Evolutionary conservation across 2,888 invertebrate genomes (phyloP).

Genomic region (Allygus modestus): DNA sequence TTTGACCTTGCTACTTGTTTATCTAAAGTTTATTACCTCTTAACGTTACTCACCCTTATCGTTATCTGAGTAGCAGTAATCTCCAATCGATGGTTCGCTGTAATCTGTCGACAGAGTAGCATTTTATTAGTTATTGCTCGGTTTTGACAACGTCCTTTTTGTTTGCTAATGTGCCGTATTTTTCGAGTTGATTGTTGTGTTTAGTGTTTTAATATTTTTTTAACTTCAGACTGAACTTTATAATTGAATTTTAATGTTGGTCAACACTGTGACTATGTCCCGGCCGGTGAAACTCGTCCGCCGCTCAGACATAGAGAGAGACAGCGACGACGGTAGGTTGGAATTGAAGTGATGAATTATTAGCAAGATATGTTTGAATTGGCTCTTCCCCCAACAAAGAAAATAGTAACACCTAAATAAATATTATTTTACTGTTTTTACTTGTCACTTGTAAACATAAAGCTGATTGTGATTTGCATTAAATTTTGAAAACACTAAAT

Average conservation of each 20-base stretch:
- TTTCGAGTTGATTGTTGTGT: background rate
- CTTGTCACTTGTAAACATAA: no score
- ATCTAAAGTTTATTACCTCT: slow-evolving; percentile 15
- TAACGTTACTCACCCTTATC: slow-evolving; percentile 2
- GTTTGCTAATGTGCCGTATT: background rate
- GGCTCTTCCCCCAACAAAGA: no score
- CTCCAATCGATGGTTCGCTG: background rate
- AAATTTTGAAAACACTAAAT: no score
- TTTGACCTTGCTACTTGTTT: slow-evolving; percentile 21
- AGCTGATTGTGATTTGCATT: no score
- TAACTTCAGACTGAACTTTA: background rate
- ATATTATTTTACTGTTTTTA: no score
- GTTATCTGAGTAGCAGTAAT: slow-evolving; percentile 26
- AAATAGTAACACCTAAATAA: no score
- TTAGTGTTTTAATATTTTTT: background rate
- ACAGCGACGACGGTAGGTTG: background rate
- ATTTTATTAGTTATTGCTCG: background rate
- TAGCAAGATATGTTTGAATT: no score
- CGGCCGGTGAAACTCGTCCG: background rate
- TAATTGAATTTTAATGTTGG: background rate
- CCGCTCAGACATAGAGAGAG: background rate
- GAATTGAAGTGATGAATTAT: no score
- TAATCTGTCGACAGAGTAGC: slow-evolving; percentile 20
- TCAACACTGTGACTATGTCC: background rate
- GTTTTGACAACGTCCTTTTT: background rate